Evolutionary conservation across 2,797 vertebrate species (phyloP), one percentile per base, ranked within the genome.

Genomic region (Fratercula arctica): DNA sequence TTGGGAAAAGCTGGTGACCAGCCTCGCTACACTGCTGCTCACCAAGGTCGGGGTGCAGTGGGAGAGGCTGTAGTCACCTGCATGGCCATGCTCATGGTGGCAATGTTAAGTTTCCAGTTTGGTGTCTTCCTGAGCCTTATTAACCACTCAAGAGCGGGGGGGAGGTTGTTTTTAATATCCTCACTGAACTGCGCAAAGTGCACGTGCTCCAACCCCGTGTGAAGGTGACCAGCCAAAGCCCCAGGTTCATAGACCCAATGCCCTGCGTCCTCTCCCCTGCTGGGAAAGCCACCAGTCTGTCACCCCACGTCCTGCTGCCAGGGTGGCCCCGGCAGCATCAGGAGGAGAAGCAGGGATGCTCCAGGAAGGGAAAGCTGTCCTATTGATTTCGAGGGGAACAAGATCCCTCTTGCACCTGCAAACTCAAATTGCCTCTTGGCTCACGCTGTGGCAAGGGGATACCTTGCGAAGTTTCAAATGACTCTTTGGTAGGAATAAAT

Each of bases 401-500:
- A 35, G 92, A 75, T 93, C 87, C 33, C 53, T 50, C 61, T 10
- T 4, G 25, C 45, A 2, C 57, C 74, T 59, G 19, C 63, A 43
- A 43, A 69, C 70, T 80, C 87, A 54, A 50, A 46, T 61, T 73
- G 83, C 78, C 73, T 94, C 90, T 85, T 16, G 17, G 81, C 94
- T 75, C 60, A 2, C 0, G 0, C 60, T 0, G 0, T 25, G 54
- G 90, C 63, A 94, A 94, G 67, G 59, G 51, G 80, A 93, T 82
- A 95, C 88, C 66, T 90, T 15, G 45, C 2, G 1, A 68, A 78
- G 93, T 56, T 91, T 94, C 90, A 66, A 73, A 81, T 87, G 63
- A 60, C 79, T 70, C 54, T 35, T 79, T 12, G 15, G 35, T 33
- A 70, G 91, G 86, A 79, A 94, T 78, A 91, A 95, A 66, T 80